These are phyloP conservation scores for Cerceris rybyensis DNA, from an alignment of 2,888 invertebrate genomes.

Conservation along the genomic window DNA sequence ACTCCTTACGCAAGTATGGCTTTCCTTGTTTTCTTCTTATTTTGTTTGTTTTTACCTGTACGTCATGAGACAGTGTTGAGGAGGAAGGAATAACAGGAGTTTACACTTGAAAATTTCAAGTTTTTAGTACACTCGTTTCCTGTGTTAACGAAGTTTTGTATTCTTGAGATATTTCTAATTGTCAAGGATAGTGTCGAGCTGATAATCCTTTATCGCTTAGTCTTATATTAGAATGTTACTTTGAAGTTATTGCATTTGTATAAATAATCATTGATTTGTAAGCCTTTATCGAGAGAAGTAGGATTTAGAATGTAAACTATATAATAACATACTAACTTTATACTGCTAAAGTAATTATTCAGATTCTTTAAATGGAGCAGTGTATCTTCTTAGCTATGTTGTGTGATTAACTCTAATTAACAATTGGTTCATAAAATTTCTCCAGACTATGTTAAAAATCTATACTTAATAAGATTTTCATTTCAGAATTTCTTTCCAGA, in stretches of 20 bases:
- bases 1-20: constrained; percentile 45
- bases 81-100: no score
- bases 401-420: not conserved
- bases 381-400: not conserved
- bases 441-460: not conserved
- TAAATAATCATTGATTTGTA: not conserved
- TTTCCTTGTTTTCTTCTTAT: not conserved
- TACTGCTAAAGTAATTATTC: not conserved
- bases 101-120: no score
- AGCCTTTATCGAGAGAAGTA: not conserved
- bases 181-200: not conserved
- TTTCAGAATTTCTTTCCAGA: constrained; percentile 1
- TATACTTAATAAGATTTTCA: not conserved
- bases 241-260: not conserved
- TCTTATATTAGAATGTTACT: not conserved
- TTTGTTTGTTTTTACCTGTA: not conserved
- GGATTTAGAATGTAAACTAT: not conserved
- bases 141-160: not conserved
- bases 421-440: no score
- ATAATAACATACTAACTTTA: not conserved
- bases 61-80: not conserved
- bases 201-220: not conserved
- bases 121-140: no score
- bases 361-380: not conserved
- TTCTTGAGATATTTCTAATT: constrained; percentile 1